Evolutionary conservation across 1,140 invertebrate species (phyloP).

Genomic region (Apis cerana): DNA sequence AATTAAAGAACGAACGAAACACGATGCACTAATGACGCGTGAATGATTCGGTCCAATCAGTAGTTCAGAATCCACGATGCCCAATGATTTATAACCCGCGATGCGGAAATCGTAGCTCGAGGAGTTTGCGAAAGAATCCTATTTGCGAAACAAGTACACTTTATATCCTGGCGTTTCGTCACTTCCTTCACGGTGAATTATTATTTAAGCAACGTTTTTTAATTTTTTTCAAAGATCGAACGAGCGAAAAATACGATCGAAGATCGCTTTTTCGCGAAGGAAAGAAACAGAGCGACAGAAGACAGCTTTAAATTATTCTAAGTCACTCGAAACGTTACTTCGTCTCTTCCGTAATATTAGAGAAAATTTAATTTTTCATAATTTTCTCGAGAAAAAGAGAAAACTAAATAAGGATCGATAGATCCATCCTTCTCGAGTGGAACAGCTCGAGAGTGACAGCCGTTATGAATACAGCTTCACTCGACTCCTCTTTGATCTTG

Average conservation of each 20-base stretch:
- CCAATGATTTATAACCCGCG: slow-evolving; percentile 61
- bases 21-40: slow-evolving; percentile 66
- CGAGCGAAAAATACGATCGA: not conserved
- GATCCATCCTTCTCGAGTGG: not conserved
- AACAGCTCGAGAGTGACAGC: slow-evolving; percentile 11
- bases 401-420: not conserved
- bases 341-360: too few relatives aligned
- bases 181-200: slow-evolving; percentile 44
- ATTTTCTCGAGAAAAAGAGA: not conserved
- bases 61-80: slow-evolving; percentile 63
- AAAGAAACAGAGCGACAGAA: not conserved
- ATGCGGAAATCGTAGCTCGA: slow-evolving; percentile 62
- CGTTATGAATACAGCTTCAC: slow-evolving; percentile 10
- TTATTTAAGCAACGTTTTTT: slow-evolving; percentile 31
- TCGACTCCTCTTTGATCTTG: slow-evolving; percentile 21
- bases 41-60: slow-evolving; percentile 66
- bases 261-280: too few relatives aligned
- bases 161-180: slow-evolving; percentile 59
- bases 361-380: too few relatives aligned
- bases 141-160: slow-evolving; percentile 57
- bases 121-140: slow-evolving; percentile 61
- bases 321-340: not conserved
- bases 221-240: not conserved
- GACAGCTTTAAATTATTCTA: not conserved
- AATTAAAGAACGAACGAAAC: slow-evolving; percentile 62